These are phyloP conservation scores for Neodiprion virginianus DNA, from an alignment of 1,140 invertebrate genomes.

Conservation along the genomic window DNA sequence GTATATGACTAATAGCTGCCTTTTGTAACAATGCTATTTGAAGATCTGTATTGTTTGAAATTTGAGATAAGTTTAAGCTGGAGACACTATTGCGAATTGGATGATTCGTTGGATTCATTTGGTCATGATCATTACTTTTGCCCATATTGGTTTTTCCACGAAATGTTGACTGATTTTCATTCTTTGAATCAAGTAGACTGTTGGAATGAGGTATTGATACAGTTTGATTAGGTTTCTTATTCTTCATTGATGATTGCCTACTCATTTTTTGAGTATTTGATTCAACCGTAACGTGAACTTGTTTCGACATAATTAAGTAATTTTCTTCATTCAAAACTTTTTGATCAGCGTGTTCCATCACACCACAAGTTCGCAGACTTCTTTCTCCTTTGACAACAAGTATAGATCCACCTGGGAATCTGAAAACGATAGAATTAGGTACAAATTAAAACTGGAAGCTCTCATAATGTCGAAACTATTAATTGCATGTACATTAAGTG, in stretches of 20 bases:
- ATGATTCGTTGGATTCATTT: no score
- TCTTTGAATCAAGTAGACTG: no score
- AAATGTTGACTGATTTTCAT: no score
- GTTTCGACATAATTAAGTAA: constrained; percentile 64
- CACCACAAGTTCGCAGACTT: constrained; percentile 76
- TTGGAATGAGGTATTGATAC: no score
- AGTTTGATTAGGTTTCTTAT: constrained; percentile 12
- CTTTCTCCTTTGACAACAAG: constrained; percentile 80
- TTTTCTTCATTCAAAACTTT: constrained; percentile 62
- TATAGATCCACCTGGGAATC: constrained; percentile 75
- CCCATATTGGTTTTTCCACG: no score
- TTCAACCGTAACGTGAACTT: constrained; percentile 75
- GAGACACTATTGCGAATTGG: no score
- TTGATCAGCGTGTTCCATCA: constrained; percentile 73
- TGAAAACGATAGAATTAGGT: constrained; percentile 35
- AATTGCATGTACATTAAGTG: constrained; percentile 1
- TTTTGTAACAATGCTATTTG: neutral
- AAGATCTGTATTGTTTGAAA: neutral
- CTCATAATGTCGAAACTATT: neutral
- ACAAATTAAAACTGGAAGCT: constrained; percentile 12
- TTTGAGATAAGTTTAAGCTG: no score
- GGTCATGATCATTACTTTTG: no score
- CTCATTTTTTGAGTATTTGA: constrained; percentile 60
- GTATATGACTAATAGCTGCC: neutral
- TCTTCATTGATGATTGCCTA: constrained; percentile 21